Evolutionary conservation across 1,140 invertebrate species (phyloP).

Genomic region (Ditylenchus dipsaci): DNA sequence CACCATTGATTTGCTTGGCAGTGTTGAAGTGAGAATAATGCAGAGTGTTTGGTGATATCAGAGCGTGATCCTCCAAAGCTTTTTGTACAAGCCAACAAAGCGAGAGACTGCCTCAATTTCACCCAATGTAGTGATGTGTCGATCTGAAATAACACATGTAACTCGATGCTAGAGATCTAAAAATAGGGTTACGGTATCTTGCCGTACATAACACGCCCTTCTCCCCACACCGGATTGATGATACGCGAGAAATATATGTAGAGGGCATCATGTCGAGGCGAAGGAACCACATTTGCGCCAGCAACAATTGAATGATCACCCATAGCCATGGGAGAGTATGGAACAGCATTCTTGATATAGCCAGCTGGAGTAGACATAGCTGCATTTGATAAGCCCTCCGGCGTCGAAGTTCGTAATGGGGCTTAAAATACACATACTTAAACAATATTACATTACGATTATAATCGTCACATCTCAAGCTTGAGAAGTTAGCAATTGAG

Average conservation of each 20-base stretch:
- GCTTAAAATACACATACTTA: constrained; percentile 10
- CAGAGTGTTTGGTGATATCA: constrained; percentile 2
- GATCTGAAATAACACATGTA: constrained; percentile 14
- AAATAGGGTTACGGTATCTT: constrained; percentile 6
- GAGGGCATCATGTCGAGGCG: constrained; percentile 83
- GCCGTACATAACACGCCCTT: constrained; percentile 17
- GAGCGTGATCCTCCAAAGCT: constrained; percentile 12
- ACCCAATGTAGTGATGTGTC: neutral
- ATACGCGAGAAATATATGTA: constrained; percentile 63
- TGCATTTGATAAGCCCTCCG: constrained; percentile 4
- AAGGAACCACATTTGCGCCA: constrained; percentile 66
- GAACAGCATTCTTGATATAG: constrained; percentile 12
- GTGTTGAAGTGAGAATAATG: constrained; percentile 2
- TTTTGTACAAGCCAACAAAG: constrained; percentile 2
- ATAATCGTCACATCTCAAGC: neutral
- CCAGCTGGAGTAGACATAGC: neutral
- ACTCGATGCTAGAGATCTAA: constrained; percentile 1
- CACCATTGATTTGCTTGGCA: neutral
- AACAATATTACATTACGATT: neutral
- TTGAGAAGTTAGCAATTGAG: neutral
- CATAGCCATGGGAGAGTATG: constrained; percentile 17
- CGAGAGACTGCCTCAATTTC: constrained; percentile 13
- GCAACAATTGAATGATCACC: constrained; percentile 30
- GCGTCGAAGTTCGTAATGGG: constrained; percentile 29
- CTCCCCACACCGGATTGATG: constrained; percentile 44